Conservation (phyloP, 1,140 invertebrate species). For the Musca domestica region DNA sequence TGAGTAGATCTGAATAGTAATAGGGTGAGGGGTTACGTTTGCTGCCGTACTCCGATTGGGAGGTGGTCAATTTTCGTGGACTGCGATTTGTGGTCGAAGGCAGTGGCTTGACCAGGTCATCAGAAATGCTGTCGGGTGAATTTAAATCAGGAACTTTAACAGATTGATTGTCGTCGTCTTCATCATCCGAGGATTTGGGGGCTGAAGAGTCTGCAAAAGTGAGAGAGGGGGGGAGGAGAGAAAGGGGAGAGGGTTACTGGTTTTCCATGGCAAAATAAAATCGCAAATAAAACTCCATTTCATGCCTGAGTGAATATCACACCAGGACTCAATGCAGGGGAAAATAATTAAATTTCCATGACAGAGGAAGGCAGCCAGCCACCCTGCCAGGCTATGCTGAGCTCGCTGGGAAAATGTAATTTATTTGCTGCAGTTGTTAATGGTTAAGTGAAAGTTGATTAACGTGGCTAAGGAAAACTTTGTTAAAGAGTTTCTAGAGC, state of each 20-base stretch:
- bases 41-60: conserved; percentile 36
- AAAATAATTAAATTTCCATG: too few relatives aligned
- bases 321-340: too few relatives aligned
- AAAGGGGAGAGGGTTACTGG: not conserved
- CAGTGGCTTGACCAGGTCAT: conserved; percentile 51
- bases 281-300: conserved; percentile 5
- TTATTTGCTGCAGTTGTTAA: conserved; percentile 11
- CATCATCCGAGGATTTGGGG: conserved; percentile 51
- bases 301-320: not conserved
- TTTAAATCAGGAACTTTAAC: conserved; percentile 51
- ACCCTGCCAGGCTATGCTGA: too few relatives aligned
- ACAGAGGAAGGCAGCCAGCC: too few relatives aligned
- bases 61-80: conserved; percentile 42
- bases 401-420: too few relatives aligned
- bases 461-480: not conserved
- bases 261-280: not conserved
- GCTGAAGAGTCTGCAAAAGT: conserved; percentile 43
- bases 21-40: conserved; percentile 75
- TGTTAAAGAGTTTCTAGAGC: conserved; percentile 8
- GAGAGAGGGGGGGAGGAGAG: not conserved
- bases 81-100: conserved; percentile 48
- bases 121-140: conserved; percentile 57
- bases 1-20: conserved; percentile 74
- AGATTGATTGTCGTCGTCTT: conserved; percentile 44
- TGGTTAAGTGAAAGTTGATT: conserved; percentile 16